Evolutionary conservation across 2,113 vertebrate genomes (phyloP).

Genomic region (Enhydra lutris): DNA sequence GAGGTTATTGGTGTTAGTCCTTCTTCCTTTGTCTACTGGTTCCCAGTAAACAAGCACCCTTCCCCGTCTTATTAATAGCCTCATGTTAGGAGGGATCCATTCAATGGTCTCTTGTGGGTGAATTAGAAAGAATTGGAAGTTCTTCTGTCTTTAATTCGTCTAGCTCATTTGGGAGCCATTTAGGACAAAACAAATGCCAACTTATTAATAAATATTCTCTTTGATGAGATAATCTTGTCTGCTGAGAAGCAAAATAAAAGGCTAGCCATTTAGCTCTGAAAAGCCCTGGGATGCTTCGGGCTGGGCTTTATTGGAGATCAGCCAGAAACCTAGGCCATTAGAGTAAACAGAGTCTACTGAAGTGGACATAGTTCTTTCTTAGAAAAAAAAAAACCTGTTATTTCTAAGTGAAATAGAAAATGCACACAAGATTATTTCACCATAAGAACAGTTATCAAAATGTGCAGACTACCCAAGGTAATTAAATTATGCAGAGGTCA

Average conservation of each 20-base stretch:
- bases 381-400: slow-evolving; percentile 6
- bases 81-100: neutral
- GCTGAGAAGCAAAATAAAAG: slow-evolving; percentile 31
- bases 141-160: slow-evolving; percentile 10
- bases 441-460: neutral
- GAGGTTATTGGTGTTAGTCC: neutral
- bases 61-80: neutral
- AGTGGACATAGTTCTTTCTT: neutral
- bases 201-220: slow-evolving; percentile 25
- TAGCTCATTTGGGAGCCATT: neutral
- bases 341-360: neutral
- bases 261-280: neutral
- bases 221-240: slow-evolving; percentile 21
- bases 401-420: slow-evolving; percentile 38
- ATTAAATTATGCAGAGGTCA: neutral
- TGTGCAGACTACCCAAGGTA: neutral
- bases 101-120: neutral
- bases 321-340: slow-evolving; percentile 2
- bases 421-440: neutral
- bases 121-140: neutral
- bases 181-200: neutral
- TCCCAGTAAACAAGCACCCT: neutral
- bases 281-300: neutral
- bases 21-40: neutral
- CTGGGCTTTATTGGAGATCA: neutral